phyloP scores from a whole-genome alignment of 2,888 invertebrate genomes.

The Epirrita christyi region DNA sequence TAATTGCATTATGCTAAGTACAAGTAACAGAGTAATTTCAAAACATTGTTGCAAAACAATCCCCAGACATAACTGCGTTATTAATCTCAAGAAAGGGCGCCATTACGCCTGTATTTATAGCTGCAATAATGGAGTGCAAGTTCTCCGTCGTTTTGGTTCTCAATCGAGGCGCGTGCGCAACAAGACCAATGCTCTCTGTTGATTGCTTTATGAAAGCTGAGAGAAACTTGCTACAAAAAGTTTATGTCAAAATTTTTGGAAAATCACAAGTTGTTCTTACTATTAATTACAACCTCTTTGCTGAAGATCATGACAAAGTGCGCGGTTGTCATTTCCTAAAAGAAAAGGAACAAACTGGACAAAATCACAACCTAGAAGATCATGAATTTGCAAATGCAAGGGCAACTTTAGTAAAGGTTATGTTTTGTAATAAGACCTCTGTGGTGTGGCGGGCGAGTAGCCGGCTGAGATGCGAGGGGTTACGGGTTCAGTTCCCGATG shows the following conservation, averaged over 20 bases:
- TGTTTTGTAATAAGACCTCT: too few relatives aligned
- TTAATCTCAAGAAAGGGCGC: constrained; percentile 24
- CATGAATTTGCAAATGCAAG: too few relatives aligned
- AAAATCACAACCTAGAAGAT: too few relatives aligned
- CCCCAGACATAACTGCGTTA: constrained; percentile 16
- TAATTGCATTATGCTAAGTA: neutral
- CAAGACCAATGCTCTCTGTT: constrained; percentile 44
- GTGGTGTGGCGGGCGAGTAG: too few relatives aligned
- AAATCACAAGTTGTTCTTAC: too few relatives aligned
- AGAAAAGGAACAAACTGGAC: too few relatives aligned
- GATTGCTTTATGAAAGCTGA: constrained; percentile 22
- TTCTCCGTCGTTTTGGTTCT: constrained; percentile 44
- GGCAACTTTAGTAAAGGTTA: too few relatives aligned
- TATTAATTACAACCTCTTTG: too few relatives aligned
- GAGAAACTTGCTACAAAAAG: neutral
- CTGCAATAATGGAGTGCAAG: constrained; percentile 50
- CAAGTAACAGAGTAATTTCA: neutral
- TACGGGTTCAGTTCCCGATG: too few relatives aligned
- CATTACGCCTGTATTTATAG: constrained; percentile 45
- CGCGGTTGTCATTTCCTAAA: too few relatives aligned
- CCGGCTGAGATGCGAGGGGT: too few relatives aligned
- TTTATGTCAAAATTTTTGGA: neutral
- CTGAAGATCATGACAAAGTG: too few relatives aligned
- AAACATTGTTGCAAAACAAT: constrained; percentile 21
- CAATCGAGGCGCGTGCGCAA: constrained; percentile 49